Evolutionary conservation across 2,113 vertebrate species (phyloP), one percentile per base, ranked within the genome.

Genomic region (Phrynosoma platyrhinos): DNA sequence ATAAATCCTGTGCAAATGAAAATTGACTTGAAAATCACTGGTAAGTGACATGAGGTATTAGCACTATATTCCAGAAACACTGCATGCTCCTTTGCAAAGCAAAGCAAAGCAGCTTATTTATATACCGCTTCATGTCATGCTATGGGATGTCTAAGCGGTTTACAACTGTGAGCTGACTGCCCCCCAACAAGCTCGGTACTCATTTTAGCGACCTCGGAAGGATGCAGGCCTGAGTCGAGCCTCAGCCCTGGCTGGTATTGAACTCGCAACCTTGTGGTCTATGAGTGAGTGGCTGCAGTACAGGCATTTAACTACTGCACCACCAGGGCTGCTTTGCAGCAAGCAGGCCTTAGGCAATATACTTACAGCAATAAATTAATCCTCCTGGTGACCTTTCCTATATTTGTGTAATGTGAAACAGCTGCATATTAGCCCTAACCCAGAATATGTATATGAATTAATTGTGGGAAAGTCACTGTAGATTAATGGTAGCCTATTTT

Each of bases 391-490:
- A 68, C 12, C 23, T 53, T 69, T 36, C 47, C 10, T 72, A 32
- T 2, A 32, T 75, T 27, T 72, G 36, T 80, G 72, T 76, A 81
- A 81, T n/a, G 5, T 23, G 7, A 2, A 66, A 13, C 0, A 85
- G 36, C 1, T 85, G 32, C 42, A 85, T 66, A 23, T 36, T 80
- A 83, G 20, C 69, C 72, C 21, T 78, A 9, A 81, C 52, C 53
- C 25, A 81, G 52, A 87, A 80, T 80, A 42, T 72, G 69, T 72
- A 80, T 87, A 80, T 42, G 68, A 69, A 86, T 86, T 69, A 80
- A 62, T 40, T 83, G 42, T 88, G 74, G 79, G 86, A 82, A 87
- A 66, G 40, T 83, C 78, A 30, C 18, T 69, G 5, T 25, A 2
- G 21, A 53, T 3, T 2, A 6, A 5, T n/a, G 52, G 30, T 16